Evolutionary conservation across 2,797 vertebrate species (phyloP).

Genomic region (Hippoglossus hippoglossus): DNA sequence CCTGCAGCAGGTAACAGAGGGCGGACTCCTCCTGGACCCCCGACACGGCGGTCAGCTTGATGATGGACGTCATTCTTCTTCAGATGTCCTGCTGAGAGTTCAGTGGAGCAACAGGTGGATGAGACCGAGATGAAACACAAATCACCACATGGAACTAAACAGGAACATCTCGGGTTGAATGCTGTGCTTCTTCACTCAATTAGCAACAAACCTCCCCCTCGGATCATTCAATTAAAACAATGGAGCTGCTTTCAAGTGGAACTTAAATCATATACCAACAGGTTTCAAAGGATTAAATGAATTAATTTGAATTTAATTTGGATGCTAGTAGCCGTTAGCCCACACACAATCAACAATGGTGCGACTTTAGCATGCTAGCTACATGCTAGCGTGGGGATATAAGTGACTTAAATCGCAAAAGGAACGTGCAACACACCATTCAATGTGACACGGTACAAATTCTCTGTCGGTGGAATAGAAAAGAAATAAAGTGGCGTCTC

Average conservation of each 20-base stretch:
- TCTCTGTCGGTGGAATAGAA: not conserved
- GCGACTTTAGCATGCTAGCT: slow-evolving; percentile 56
- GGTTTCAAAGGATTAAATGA: too few relatives aligned
- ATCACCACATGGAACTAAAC: too few relatives aligned
- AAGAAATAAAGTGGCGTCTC: not conserved
- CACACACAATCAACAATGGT: not conserved
- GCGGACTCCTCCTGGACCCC: slow-evolving; percentile 98
- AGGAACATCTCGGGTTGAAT: too few relatives aligned
- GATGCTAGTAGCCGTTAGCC: slow-evolving; percentile 26
- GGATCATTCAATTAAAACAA: too few relatives aligned
- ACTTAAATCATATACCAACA: too few relatives aligned
- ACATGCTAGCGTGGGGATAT: slow-evolving; percentile 1
- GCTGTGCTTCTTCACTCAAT: too few relatives aligned
- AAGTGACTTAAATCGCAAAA: not conserved
- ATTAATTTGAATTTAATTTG: too few relatives aligned
- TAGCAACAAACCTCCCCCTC: too few relatives aligned
- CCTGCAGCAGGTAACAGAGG: slow-evolving; percentile 97
- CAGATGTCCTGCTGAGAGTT: slow-evolving; percentile 54
- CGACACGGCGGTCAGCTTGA: slow-evolving; percentile 96
- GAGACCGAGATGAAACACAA: too few relatives aligned
- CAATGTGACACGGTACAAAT: slow-evolving; percentile 19
- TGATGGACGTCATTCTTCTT: slow-evolving; percentile 95
- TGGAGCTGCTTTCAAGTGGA: too few relatives aligned
- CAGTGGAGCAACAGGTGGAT: not conserved
- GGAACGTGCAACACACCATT: slow-evolving; percentile 54